These are phyloP conservation scores for Adelognathus sp. DNA, from an alignment of 2,888 invertebrate species.

Conservation along the genomic window DNA sequence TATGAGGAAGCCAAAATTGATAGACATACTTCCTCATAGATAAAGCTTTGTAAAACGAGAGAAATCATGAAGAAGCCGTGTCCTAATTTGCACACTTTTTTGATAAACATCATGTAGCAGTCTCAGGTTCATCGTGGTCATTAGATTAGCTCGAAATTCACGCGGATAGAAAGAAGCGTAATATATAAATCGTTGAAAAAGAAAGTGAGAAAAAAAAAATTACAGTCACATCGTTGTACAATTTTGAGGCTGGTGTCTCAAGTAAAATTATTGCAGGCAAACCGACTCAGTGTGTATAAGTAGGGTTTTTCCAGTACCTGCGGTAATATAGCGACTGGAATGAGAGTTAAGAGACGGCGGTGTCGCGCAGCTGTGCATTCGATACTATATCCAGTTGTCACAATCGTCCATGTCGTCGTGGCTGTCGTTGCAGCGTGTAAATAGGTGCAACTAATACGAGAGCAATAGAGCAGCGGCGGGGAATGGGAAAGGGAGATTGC, in stretches of 20 bases:
- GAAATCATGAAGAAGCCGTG: too few species aligned
- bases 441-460: conserved; percentile 24
- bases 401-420: conserved; percentile 25
- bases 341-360: conserved; percentile 14
- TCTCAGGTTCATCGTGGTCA: too few species aligned
- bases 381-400: conserved; percentile 30
- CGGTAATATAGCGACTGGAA: not conserved
- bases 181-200: not conserved
- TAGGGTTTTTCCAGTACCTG: not conserved
- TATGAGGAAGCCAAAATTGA: too few species aligned
- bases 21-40: too few species aligned
- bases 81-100: too few species aligned
- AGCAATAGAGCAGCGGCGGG: not conserved
- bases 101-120: too few species aligned
- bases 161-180: not conserved
- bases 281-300: not conserved
- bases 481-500: conserved; percentile 24
- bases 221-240: too few species aligned
- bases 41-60: too few species aligned
- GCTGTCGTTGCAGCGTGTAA: conserved; percentile 4
- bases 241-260: not conserved
- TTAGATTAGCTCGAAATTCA: too few species aligned
- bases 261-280: conserved; percentile 23
- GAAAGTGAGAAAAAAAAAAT: too few species aligned
- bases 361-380: conserved; percentile 22